Conservation (phyloP, 2,113 vertebrate species). For the Geococcyx californianus region DNA sequence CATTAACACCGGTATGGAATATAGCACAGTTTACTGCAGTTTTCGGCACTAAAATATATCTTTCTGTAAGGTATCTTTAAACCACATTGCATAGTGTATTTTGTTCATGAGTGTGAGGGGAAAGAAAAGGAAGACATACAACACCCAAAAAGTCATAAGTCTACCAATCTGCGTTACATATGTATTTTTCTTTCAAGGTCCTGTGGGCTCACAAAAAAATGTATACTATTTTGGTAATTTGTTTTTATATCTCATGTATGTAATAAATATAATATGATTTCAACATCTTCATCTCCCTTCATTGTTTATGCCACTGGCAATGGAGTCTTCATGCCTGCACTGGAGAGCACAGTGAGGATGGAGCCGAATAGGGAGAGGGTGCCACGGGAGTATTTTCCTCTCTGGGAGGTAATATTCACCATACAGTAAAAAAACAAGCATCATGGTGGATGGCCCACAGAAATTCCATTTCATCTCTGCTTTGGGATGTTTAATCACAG, state of each 20-base stretch:
- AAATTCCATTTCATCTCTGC: neutral
- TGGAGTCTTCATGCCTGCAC: neutral
- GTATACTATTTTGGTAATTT: slow-evolving; percentile 73
- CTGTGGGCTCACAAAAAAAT: slow-evolving; percentile 73
- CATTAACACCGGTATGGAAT: slow-evolving; percentile 62
- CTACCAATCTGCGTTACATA: slow-evolving; percentile 29
- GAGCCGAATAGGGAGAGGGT: neutral
- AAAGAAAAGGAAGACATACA: slow-evolving; percentile 43
- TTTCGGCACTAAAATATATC: slow-evolving; percentile 61
- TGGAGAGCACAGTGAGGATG: neutral
- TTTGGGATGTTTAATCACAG: neutral
- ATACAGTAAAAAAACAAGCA: neutral
- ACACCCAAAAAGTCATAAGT: slow-evolving; percentile 4
- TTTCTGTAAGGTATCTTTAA: slow-evolving; percentile 57
- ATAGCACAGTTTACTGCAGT: slow-evolving; percentile 55
- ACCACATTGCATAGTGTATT: slow-evolving; percentile 17
- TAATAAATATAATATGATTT: slow-evolving; percentile 78
- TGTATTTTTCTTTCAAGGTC: slow-evolving; percentile 73
- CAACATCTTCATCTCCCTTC: neutral
- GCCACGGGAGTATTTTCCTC: neutral
- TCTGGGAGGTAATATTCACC: neutral
- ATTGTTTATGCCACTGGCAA: neutral
- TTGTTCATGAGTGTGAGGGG: slow-evolving; percentile 42
- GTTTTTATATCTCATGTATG: slow-evolving; percentile 77
- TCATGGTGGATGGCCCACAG: neutral